Evolutionary conservation across 2,113 vertebrate genomes (phyloP), one percentile per base, ranked within the genome.

Genomic region (Dunckerocampus dactyliophorus): DNA sequence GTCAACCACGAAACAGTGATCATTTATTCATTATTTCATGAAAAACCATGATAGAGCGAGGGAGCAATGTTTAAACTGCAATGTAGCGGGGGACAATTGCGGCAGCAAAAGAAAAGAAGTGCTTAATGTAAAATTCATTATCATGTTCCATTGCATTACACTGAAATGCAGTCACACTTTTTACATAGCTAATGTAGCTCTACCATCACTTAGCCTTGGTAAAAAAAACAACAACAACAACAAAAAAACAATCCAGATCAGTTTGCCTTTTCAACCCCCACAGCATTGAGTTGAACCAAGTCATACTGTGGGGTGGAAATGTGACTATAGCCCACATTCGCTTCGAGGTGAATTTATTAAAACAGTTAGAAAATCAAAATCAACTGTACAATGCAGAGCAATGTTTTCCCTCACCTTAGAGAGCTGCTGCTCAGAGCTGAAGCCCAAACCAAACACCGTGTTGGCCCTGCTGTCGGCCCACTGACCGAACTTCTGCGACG

Each of bases 381-480:
- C 11, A 50, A 22, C 11, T 53, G 62, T 59, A 12, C n/a, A 49
- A 47, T 31, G 59, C 21, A 49, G 14, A 45, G 21, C 21, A 48
- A 34, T 2, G 17, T 61, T 37, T 53, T n/a, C 47, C 21, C 0
- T 80, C 87, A 99, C 97, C 93, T 97, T 98, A 0, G 93, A 84
- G 42, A 99, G 92, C 31, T 95, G 97, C 74, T 94, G 95, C 80
- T 99, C 96, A 0, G 96, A 95, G 28, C 93, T 81, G 51, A 99
- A 98, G 47, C 97, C 97, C 79, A 98, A 82, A 6, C 97, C 96
- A 9, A 98, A 99, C 37, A 99, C 97, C 0, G 97, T 99, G 83
- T 98, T 99, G 58, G 97, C 97, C 69, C 96, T 91, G 91, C 97
- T 98, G 90, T 99, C 96, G 0, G 97, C 96, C 97, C 97, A 99